Evolutionary conservation across 2,113 vertebrate genomes (phyloP).

Genomic region (Pheucticus melanocephalus): DNA sequence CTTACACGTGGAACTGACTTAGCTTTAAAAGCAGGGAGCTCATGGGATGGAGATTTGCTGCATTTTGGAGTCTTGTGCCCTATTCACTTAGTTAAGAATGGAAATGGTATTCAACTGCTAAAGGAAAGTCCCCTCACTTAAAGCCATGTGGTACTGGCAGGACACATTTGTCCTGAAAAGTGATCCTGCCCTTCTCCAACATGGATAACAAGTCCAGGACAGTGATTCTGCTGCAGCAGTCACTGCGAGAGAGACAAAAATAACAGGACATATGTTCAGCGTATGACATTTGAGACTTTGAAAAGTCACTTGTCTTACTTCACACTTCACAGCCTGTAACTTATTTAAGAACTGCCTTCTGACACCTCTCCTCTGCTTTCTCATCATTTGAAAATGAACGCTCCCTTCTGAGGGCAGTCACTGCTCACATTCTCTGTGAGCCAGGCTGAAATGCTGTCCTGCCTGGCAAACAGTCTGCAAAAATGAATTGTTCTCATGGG

Average conservation of each 20-base stretch:
- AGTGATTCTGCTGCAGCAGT: not conserved
- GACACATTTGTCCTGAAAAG: not conserved
- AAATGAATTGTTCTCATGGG: not conserved
- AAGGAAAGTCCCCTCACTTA: not conserved
- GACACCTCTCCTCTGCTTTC: not conserved
- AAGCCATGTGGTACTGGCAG: not conserved
- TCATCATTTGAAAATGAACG: not conserved
- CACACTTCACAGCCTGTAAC: not conserved
- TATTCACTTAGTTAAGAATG: not conserved
- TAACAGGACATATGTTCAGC: not conserved
- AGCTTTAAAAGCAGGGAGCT: not conserved
- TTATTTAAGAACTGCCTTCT: not conserved
- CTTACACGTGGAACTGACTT: not conserved
- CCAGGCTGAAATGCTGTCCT: not conserved
- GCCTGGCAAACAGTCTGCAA: not conserved
- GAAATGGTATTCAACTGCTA: not conserved
- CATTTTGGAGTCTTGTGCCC: not conserved
- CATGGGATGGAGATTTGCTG: not conserved
- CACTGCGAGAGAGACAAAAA: not conserved
- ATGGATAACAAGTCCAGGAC: not conserved
- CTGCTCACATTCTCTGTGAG: not conserved
- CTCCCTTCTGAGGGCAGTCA: not conserved
- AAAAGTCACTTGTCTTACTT: constrained; percentile 11
- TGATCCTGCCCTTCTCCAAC: not conserved
- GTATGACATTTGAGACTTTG: not conserved